A percentile compares a stretch with the other conserved stretches of the same genome.
Conservation (phyloP, 2,888 invertebrate species). For the Electrophaes corylata region DNA sequence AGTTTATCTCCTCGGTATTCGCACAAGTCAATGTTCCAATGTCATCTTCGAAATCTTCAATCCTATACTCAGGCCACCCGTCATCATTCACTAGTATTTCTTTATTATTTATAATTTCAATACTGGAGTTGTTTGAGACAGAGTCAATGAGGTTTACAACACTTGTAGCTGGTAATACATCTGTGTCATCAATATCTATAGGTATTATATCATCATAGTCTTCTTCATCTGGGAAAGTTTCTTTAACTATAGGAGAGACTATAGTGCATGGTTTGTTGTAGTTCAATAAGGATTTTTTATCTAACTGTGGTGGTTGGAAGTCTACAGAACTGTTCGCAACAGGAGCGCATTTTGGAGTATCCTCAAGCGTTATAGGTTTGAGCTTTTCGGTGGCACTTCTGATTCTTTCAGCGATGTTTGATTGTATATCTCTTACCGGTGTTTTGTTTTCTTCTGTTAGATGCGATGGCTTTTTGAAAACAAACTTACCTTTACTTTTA, state of each 20-base stretch:
- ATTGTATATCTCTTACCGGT: slow-evolving; percentile 58
- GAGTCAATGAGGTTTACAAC: slow-evolving; percentile 63
- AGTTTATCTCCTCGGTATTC: slow-evolving; percentile 52
- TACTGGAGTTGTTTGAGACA: slow-evolving; percentile 47
- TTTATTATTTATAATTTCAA: slow-evolving; percentile 50
- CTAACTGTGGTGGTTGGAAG: slow-evolving; percentile 69
- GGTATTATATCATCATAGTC: slow-evolving; percentile 54
- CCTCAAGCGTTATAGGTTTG: slow-evolving; percentile 59
- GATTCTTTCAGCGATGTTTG: slow-evolving; percentile 68
- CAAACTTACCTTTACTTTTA: slow-evolving; percentile 72
- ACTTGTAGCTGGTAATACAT: slow-evolving; percentile 41
- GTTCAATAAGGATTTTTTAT: slow-evolving; percentile 55
- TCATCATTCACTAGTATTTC: slow-evolving; percentile 76
- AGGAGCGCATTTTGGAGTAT: slow-evolving; percentile 50
- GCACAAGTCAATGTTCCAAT: slow-evolving; percentile 42
- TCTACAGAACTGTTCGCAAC: slow-evolving; percentile 68
- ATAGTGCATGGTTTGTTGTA: slow-evolving; percentile 53
- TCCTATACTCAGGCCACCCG: slow-evolving; percentile 82
- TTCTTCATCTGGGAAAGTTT: slow-evolving; percentile 42
- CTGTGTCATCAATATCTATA: slow-evolving; percentile 58
- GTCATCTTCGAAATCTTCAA: slow-evolving; percentile 74
- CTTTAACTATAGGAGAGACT: slow-evolving; percentile 52
- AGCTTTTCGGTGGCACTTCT: slow-evolving; percentile 64
- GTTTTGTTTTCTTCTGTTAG: slow-evolving; percentile 53
- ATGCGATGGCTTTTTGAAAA: slow-evolving; percentile 72